Conservation (phyloP, 2,888 invertebrate species). For the Andricus curvator region DNA sequence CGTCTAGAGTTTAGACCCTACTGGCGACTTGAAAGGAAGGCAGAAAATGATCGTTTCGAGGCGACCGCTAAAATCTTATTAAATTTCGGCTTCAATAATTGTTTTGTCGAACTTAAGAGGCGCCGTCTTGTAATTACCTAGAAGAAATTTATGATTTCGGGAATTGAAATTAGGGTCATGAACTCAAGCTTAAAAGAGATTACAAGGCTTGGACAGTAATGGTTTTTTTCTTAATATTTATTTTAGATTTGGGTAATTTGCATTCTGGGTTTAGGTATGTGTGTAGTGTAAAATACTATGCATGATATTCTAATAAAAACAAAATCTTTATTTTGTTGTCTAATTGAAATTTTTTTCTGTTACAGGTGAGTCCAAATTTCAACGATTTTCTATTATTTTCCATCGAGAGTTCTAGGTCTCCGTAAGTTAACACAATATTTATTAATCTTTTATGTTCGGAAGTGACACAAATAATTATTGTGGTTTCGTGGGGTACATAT, state of each 20-base stretch:
- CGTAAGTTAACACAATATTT: not conserved
- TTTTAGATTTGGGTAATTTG: too few relatives aligned
- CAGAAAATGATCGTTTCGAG: constrained; percentile 16
- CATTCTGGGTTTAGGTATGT: not conserved
- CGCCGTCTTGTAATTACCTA: constrained; percentile 10
- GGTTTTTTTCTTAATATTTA: too few relatives aligned
- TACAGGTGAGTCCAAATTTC: not conserved
- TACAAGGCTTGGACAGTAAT: not conserved
- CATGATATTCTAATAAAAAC: not conserved
- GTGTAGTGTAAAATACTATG: not conserved
- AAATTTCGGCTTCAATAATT: constrained; percentile 32
- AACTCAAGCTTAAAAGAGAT: constrained; percentile 2
- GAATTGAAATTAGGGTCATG: constrained; percentile 4
- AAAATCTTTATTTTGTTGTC: not conserved
- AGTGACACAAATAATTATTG: not conserved
- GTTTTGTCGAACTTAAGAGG: constrained; percentile 7
- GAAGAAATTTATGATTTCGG: constrained; percentile 29
- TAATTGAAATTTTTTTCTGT: not conserved
- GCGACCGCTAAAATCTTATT: constrained; percentile 25
- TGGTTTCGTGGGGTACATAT: too few relatives aligned
- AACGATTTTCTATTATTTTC: not conserved
- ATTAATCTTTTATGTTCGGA: not conserved
- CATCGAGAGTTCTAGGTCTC: not conserved
- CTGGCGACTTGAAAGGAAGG: constrained; percentile 31
- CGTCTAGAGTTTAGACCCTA: constrained; percentile 15